Percentiles rank a stretch among this genome's conserved stretches.
Conservation (phyloP, 1,140 invertebrate species). For the Bursaphelenchus mucronatus region DNA sequence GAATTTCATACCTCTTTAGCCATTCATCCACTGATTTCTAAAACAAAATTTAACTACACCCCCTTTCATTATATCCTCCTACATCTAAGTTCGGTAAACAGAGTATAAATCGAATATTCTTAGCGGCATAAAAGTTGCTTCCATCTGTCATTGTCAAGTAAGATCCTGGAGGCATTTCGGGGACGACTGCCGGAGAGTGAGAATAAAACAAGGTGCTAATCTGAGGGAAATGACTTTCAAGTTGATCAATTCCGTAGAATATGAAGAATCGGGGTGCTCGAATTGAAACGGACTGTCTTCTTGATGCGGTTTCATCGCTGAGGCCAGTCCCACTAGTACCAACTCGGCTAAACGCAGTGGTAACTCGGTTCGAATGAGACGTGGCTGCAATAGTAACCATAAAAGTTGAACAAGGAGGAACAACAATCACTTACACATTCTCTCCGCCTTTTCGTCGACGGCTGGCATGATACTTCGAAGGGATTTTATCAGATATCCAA, state of each 20-base stretch:
- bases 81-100: constrained; percentile 30
- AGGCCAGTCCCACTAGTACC: not conserved
- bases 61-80: not conserved
- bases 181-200: not conserved
- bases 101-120: constrained; percentile 29
- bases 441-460: constrained; percentile 10
- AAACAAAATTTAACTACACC: constrained; percentile 18
- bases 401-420: not conserved
- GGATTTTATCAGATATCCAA: constrained; percentile 26
- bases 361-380: too few species aligned
- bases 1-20: constrained; percentile 32
- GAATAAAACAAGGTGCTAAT: constrained; percentile 36
- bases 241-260: constrained; percentile 37
- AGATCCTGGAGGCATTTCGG: constrained; percentile 29
- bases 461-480: constrained; percentile 26
- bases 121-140: constrained; percentile 38
- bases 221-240: constrained; percentile 25
- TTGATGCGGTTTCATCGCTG: not conserved
- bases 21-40: constrained; percentile 32
- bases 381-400: not conserved
- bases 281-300: constrained; percentile 3
- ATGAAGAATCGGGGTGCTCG: constrained; percentile 27
- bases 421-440: not conserved
- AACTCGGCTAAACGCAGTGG: too few species aligned
- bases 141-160: constrained; percentile 37